Conservation (phyloP, 2,888 invertebrate genomes). For the Orchesellides sinensis region DNA sequence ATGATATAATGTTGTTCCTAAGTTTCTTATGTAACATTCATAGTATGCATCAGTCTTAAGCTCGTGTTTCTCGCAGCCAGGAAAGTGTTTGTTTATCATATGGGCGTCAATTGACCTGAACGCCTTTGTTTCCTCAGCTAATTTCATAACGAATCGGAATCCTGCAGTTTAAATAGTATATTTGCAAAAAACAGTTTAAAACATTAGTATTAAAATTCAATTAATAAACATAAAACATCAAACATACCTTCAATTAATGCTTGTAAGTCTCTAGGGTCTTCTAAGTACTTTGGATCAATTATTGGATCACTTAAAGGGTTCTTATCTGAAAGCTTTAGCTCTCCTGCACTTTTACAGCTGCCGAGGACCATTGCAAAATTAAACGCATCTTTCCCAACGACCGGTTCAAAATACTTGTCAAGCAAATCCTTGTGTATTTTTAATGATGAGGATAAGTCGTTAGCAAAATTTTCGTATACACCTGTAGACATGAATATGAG, state of each 20-base stretch:
- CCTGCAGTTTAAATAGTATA: constrained; percentile 29
- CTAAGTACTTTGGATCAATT: constrained; percentile 71
- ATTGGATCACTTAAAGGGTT: constrained; percentile 57
- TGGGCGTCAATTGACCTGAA: constrained; percentile 67
- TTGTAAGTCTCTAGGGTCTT: constrained; percentile 66
- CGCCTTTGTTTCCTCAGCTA: constrained; percentile 69
- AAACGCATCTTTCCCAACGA: constrained; percentile 64
- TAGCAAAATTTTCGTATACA: constrained; percentile 33
- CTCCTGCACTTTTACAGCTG: constrained; percentile 63
- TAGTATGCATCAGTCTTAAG: constrained; percentile 82
- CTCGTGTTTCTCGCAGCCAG: constrained; percentile 71
- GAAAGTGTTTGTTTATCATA: constrained; percentile 32
- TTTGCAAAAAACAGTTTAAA: background rate
- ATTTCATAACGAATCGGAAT: constrained; percentile 52
- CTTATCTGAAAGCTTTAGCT: constrained; percentile 66
- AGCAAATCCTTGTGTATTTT: constrained; percentile 22
- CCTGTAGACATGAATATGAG: constrained; percentile 80
- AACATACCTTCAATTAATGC: constrained; percentile 69
- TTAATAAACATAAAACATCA: background rate
- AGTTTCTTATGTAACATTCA: constrained; percentile 81
- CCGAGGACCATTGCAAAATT: constrained; percentile 35
- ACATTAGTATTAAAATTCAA: background rate
- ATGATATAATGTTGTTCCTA: constrained; percentile 84
- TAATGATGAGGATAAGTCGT: constrained; percentile 18
- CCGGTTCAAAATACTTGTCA: constrained; percentile 31